phyloP scores from a whole-genome alignment of 1,140 invertebrate genomes.

The Pseudomyrmex dendroicus region DNA sequence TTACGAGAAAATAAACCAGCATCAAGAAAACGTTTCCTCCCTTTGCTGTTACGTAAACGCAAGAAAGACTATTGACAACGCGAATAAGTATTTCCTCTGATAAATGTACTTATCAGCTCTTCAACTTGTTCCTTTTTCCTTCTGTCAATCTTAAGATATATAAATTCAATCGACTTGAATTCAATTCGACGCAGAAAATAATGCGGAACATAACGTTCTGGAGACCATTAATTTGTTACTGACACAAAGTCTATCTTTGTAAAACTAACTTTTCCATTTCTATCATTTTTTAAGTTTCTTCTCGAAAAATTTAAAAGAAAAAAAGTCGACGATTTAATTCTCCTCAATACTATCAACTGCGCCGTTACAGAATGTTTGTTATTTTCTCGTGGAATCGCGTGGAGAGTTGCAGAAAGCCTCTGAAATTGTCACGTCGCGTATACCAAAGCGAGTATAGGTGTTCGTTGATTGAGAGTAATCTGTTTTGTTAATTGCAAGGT shows the following conservation, averaged over 20 bases:
- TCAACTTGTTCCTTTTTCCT: not conserved
- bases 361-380: conserved; percentile 20
- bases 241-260: no score
- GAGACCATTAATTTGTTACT: no score
- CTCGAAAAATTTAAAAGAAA: not conserved
- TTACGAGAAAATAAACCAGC: conserved; percentile 32
- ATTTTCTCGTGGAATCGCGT: conserved; percentile 37
- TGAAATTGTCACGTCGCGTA: conserved; percentile 62
- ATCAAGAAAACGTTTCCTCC: conserved; percentile 35
- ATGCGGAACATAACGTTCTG: not conserved
- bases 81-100: conserved; percentile 15
- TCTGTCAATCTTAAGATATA: not conserved
- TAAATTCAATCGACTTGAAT: conserved; percentile 14
- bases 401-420: conserved; percentile 53
- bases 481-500: conserved; percentile 83
- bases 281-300: not conserved
- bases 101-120: conserved; percentile 3
- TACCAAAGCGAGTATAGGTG: conserved; percentile 66
- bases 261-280: not conserved
- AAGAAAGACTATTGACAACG: conserved; percentile 22
- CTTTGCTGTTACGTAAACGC: conserved; percentile 8
- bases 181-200: not conserved
- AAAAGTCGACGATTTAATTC: no score
- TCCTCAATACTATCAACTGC: no score
- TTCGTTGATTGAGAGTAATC: conserved; percentile 82